Conservation (phyloP, 2,113 vertebrate species). For the Cyanoderma ruficeps region DNA sequence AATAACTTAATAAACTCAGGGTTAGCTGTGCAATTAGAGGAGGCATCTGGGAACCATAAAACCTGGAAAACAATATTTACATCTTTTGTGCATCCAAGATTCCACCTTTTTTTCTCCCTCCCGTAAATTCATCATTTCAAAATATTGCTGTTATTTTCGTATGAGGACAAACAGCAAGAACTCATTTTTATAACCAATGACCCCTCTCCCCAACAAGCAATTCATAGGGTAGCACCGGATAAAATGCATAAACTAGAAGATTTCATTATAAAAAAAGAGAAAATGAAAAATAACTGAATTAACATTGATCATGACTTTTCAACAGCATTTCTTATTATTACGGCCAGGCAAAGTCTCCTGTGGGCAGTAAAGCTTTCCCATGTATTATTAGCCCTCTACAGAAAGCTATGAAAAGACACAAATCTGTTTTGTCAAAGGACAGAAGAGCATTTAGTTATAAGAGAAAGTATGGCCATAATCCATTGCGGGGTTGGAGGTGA, state of each 20-base stretch:
- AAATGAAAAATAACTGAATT: constrained; percentile 74
- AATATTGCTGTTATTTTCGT: constrained; percentile 57
- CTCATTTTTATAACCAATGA: constrained; percentile 61
- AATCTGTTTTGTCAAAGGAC: constrained; percentile 71
- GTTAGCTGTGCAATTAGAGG: constrained; percentile 77
- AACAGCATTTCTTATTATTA: constrained; percentile 64
- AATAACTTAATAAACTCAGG: constrained; percentile 81
- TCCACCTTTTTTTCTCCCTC: background rate
- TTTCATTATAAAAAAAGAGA: constrained; percentile 56
- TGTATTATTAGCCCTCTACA: constrained; percentile 65
- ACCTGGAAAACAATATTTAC: constrained; percentile 76
- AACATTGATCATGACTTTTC: constrained; percentile 71
- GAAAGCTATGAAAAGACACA: constrained; percentile 71
- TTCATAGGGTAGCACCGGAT: constrained; percentile 39
- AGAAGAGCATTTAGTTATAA: constrained; percentile 66
- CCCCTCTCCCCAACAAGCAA: constrained; percentile 39
- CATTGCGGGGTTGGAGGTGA: constrained; percentile 52
- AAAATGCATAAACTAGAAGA: constrained; percentile 67
- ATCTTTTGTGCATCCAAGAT: constrained; percentile 71
- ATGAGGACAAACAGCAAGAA: constrained; percentile 40
- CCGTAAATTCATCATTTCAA: constrained; percentile 50
- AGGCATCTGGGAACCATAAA: constrained; percentile 79
- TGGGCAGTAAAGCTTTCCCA: constrained; percentile 56
- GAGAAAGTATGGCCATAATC: constrained; percentile 55
- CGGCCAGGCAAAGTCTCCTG: constrained; percentile 32